A percentile compares a stretch with the other conserved stretches of the same genome.
These are phyloP conservation scores for Philaethria dido DNA, from an alignment of 2,888 invertebrate genomes.

Conservation along the genomic window DNA sequence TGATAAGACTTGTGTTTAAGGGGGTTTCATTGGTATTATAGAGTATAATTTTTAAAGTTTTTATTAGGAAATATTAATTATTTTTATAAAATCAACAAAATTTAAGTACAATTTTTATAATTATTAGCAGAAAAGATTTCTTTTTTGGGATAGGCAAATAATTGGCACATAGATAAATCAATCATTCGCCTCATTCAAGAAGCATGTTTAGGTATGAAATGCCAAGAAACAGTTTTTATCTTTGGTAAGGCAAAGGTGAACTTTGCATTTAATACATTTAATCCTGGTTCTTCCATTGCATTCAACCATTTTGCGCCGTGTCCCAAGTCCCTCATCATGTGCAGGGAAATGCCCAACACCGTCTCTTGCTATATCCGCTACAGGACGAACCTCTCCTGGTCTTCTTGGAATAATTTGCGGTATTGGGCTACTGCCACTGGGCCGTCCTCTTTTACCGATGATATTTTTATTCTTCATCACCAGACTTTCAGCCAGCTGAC, in stretches of 20 bases:
- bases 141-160: slow-evolving; percentile 6
- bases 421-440: slow-evolving; percentile 47
- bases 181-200: too few relatives aligned
- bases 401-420: too few relatives aligned
- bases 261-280: too few relatives aligned
- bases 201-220: slow-evolving; percentile 44
- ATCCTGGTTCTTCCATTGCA: too few relatives aligned
- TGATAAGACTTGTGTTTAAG: slow-evolving; percentile 27
- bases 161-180: neutral
- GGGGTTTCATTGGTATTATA: slow-evolving; percentile 8
- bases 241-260: slow-evolving; percentile 48
- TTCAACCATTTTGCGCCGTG: too few relatives aligned
- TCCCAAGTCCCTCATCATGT: too few relatives aligned
- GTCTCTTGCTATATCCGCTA: too few relatives aligned
- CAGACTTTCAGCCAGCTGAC: slow-evolving; percentile 46
- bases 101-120: slow-evolving; percentile 29
- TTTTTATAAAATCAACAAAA: slow-evolving; percentile 39
- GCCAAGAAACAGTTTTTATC: slow-evolving; percentile 49
- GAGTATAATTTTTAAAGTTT: slow-evolving; percentile 34
- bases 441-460: slow-evolving; percentile 46
- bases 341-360: too few relatives aligned
- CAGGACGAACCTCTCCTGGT: too few relatives aligned
- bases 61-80: too few relatives aligned
- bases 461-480: slow-evolving; percentile 46
- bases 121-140: slow-evolving; percentile 32